Evolutionary conservation across 2,888 invertebrate genomes (phyloP), one percentile per base, ranked within the genome.

Genomic region (Julus scandinavius): DNA sequence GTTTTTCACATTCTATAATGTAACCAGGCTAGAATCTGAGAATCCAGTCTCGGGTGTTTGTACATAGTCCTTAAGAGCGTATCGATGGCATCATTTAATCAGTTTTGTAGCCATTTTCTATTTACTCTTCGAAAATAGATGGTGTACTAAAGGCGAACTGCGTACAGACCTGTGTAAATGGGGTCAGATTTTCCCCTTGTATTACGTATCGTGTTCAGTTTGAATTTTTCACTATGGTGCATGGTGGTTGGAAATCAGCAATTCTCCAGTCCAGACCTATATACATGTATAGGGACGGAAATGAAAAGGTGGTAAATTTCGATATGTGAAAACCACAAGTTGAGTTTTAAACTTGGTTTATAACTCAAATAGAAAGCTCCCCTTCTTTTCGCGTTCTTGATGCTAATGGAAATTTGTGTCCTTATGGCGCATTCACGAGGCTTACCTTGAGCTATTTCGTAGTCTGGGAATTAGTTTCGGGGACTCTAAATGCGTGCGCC

Each of bases 21-120:
- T 29, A 29, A 29, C 29, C 29, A 11, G 29, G 29, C 72, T 29
- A 9, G 72, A 72, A 72, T 72, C 29, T 11, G 29, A 9, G 72
- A 72, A 72, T 72, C 29, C 29, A 72, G 29, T 29, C 29, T 72
- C 29, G 72, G 29, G 72, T 72, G 72, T 72, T 72, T 72, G 72
- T 72, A 29, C 72, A 29, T 13, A 29, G 72, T 72, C n/a, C 29
- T 72, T 72, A 72, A 72, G 72, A 72, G 72, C 72, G 29, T 72
- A 72, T 72, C 72, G 72, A 72, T 72, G 72, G 72, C 72, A 72
- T 72, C 72, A 72, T 72, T 72, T 72, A 72, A 72, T 72, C 72
- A 72, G 72, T 72, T 72, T 72, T 72, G 72, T 72, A 72, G 72
- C 72, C 72, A 72, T 72, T 72, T 72, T 72, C 72, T 72, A 72